These are phyloP conservation scores for Scaptomyza pallida DNA, from an alignment of 1,140 invertebrate genomes.

Conservation along the genomic window DNA sequence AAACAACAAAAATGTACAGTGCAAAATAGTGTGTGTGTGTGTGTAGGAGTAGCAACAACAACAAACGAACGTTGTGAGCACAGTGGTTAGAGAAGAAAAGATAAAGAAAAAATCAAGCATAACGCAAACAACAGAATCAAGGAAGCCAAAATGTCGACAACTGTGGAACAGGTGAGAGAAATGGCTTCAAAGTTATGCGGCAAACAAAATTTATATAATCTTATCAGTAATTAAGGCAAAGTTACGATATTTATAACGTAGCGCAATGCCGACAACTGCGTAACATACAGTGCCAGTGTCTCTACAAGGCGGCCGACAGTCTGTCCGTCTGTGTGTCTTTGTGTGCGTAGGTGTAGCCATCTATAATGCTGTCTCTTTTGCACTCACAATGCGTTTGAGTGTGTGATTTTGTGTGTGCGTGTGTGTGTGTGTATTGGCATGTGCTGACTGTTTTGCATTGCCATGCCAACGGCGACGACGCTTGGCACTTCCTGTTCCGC, in stretches of 20 bases:
- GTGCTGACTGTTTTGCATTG: constrained; percentile 71
- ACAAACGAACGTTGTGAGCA: constrained; percentile 34
- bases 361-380: constrained; percentile 17
- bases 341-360: constrained; percentile 49
- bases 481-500: constrained; percentile 47
- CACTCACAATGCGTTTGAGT: constrained; percentile 2
- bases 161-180: constrained; percentile 75
- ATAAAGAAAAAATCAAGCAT: constrained; percentile 21
- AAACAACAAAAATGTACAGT: constrained; percentile 39
- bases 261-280: constrained; percentile 62
- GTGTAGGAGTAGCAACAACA: constrained; percentile 27
- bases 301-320: constrained; percentile 29
- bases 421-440: constrained; percentile 46
- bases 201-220: constrained; percentile 34
- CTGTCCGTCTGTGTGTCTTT: constrained; percentile 35
- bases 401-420: constrained; percentile 9
- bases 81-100: constrained; percentile 26
- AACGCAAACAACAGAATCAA: constrained; percentile 32
- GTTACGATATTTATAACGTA: constrained; percentile 60
- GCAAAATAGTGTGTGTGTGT: constrained; percentile 41
- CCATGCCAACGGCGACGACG: constrained; percentile 65
- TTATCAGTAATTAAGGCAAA: constrained; percentile 58
- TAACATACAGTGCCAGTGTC: constrained; percentile 77
- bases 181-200: constrained; percentile 1
- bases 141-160: constrained; percentile 74